Evolutionary conservation across 30 jellyfish, hydroid and myxozoan genomes (phyloP).

Genomic region (Nemopilema nomurai): DNA sequence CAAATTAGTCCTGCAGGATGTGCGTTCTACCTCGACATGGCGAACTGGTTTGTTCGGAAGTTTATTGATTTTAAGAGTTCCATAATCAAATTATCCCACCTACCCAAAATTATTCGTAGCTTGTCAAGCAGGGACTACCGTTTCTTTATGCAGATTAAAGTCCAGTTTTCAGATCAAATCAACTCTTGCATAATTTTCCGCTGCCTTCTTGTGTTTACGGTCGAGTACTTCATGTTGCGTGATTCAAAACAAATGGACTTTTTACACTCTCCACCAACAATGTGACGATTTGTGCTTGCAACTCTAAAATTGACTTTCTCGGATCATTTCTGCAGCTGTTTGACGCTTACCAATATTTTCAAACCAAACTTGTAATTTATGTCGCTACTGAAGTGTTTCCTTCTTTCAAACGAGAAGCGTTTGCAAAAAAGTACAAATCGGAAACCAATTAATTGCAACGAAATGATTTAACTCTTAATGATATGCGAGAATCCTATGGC

Average conservation of each 20-base stretch:
- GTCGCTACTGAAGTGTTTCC: no score
- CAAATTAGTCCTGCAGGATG: slow-evolving; percentile 86
- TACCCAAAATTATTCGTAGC: no score
- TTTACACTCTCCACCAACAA: neutral
- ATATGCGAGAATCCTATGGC: neutral
- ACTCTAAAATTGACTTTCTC: neutral
- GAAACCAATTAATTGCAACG: neutral
- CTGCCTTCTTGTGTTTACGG: neutral
- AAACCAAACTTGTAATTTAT: no score
- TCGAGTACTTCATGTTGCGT: slow-evolving; percentile 28
- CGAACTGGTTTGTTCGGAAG: slow-evolving; percentile 65
- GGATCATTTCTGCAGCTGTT: neutral
- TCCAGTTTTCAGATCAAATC: no score
- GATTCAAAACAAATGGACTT: neutral
- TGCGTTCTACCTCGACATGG: slow-evolving; percentile 89
- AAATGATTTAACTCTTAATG: neutral
- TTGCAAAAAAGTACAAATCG: no score
- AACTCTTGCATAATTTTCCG: no score
- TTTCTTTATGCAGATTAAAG: no score
- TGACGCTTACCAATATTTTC: neutral
- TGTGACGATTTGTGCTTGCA: neutral
- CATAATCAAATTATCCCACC: neutral
- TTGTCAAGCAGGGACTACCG: no score
- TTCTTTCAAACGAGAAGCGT: no score
- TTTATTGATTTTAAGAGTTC: neutral